Evolutionary conservation across 2,113 vertebrate species (phyloP).

Genomic region (Oreochromis spilurus): DNA sequence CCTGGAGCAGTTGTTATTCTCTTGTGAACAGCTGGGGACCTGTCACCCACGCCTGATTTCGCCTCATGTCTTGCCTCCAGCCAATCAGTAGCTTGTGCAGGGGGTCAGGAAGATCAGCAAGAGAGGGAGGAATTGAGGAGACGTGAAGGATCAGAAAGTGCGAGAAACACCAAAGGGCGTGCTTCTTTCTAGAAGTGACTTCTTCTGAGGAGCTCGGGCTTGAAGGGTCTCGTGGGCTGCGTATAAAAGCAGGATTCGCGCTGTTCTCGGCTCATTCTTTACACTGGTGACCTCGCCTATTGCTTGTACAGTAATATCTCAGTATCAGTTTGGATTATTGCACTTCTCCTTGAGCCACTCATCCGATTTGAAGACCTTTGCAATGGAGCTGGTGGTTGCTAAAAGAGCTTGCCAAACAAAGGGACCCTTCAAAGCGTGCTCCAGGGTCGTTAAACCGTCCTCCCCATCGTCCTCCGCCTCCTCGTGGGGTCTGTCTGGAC

Average conservation of each 20-base stretch:
- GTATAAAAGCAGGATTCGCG: background rate
- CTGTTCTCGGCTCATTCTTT: background rate
- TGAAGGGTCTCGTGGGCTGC: background rate
- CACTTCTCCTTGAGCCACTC: background rate
- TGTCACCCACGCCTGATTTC: slow-evolving; percentile 25
- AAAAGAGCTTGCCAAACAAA: background rate
- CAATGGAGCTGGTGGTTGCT: slow-evolving; percentile 27
- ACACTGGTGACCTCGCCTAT: background rate
- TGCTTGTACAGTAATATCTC: background rate
- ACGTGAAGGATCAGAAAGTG: background rate
- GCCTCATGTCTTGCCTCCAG: background rate
- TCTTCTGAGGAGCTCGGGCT: accelerated
- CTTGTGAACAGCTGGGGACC: slow-evolving; percentile 45
- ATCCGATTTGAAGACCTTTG: background rate
- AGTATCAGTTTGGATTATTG: background rate
- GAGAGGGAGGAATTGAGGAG: background rate
- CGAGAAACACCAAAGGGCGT: background rate
- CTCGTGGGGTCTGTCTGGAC: slow-evolving; percentile 67
- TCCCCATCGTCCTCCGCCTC: slow-evolving; percentile 5
- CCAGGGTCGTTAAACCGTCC: background rate
- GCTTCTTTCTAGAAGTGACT: slow-evolving; percentile 13
- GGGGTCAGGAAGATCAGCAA: background rate
- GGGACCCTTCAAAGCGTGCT: background rate
- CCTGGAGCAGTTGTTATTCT: slow-evolving; percentile 48
- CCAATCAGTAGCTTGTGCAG: slow-evolving; percentile 38